Evolutionary conservation across 2,888 invertebrate genomes (phyloP).

Genomic region (Empis stercorea): DNA sequence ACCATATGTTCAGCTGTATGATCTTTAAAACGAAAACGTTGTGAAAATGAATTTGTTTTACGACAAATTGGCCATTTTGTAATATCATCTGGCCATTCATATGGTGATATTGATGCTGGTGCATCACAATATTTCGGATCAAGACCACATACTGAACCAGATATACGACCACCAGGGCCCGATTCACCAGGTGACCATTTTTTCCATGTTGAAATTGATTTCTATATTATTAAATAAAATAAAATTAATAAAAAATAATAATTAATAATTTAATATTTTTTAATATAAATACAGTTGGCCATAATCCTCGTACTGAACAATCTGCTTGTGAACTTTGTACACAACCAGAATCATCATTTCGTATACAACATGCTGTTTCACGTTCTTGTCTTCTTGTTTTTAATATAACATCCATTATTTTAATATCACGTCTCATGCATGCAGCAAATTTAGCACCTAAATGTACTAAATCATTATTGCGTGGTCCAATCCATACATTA

Average conservation of each 20-base stretch:
- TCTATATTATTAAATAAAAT: too few relatives aligned
- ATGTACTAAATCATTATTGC: conserved; percentile 91
- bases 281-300: conserved; percentile 47
- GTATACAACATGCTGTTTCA: conserved; percentile 93
- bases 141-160: conserved; percentile 93
- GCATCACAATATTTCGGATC: conserved; percentile 97
- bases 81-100: conserved; percentile 96
- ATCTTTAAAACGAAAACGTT: conserved; percentile 45
- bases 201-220: conserved; percentile 87
- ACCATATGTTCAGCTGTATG: conserved; percentile 91
- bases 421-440: conserved; percentile 89
- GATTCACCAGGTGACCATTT: conserved; percentile 84
- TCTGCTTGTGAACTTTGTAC: conserved; percentile 89
- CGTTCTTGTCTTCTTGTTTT: conserved; percentile 76
- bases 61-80: conserved; percentile 97
- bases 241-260: too few relatives aligned
- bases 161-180: conserved; percentile 81
- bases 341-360: conserved; percentile 94
- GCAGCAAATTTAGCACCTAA: conserved; percentile 98
- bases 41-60: conserved; percentile 58
- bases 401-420: conserved; percentile 77
- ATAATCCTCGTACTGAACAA: conserved; percentile 69
- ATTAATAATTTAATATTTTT: too few relatives aligned
- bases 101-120: conserved; percentile 85
- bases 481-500: conserved; percentile 96